Percentiles rank a stretch among this genome's conserved stretches.
These are phyloP conservation scores for Montipora efflorescens DNA, from an alignment of 64 coral and sea anemone species.

Conservation along the genomic window DNA sequence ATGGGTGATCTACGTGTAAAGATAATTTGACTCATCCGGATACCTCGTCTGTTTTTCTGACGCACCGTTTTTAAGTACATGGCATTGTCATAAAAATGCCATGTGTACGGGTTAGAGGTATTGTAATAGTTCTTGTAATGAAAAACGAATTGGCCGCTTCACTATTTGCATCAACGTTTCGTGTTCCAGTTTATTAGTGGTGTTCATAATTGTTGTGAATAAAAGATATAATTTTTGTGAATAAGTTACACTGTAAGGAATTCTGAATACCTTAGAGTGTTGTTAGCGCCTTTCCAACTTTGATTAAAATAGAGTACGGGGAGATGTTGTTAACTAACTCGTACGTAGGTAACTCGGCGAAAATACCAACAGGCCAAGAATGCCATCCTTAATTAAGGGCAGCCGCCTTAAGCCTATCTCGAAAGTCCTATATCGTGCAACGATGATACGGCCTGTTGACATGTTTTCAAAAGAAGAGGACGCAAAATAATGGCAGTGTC, in stretches of 20 bases:
- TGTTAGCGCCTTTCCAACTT: neutral
- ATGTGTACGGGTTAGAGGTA: neutral
- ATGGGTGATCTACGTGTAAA: neutral
- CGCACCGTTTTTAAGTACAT: neutral
- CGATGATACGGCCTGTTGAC: no score
- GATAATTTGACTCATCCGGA: neutral
- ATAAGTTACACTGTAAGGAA: neutral
- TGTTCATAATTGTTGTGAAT: neutral
- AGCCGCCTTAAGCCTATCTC: no score
- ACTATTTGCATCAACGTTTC: neutral
- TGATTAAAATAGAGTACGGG: neutral
- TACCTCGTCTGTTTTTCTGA: neutral
- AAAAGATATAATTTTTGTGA: neutral
- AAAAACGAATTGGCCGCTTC: neutral
- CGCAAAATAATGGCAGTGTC: no score
- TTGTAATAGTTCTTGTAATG: conserved; percentile 27
- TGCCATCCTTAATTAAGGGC: no score
- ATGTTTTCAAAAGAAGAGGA: no score
- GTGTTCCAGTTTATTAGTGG: neutral
- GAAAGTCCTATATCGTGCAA: no score
- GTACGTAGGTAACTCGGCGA: neutral
- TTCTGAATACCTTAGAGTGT: neutral
- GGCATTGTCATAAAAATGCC: neutral
- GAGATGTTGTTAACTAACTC: neutral
- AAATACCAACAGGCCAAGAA: no score